Evolutionary conservation across 2,888 invertebrate genomes (phyloP).

Genomic region (Trachelus tabidus): DNA sequence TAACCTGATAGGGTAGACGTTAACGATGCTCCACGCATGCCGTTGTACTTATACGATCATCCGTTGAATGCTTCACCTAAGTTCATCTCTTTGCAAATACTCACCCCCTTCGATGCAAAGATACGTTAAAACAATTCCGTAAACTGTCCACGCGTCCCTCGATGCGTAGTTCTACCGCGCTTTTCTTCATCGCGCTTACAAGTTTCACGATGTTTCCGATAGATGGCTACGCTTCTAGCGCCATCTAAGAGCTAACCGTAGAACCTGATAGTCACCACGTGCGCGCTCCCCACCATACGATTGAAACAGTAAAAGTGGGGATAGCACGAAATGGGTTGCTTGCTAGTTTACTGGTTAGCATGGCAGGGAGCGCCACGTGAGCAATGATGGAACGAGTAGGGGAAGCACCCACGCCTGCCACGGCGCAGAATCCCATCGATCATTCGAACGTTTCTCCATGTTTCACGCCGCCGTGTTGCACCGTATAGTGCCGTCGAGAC

Average conservation of each 20-base stretch:
- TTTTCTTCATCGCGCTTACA: constrained; percentile 14
- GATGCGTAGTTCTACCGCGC: neutral
- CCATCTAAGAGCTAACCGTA: constrained; percentile 43
- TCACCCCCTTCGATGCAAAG: neutral
- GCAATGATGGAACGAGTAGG: neutral
- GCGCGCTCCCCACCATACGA: constrained; percentile 39
- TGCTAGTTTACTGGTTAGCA: neutral
- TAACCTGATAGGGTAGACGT: neutral
- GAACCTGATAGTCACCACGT: constrained; percentile 49
- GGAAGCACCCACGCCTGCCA: constrained; percentile 61
- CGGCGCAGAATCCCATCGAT: constrained; percentile 66
- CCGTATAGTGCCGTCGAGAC: constrained; percentile 39
- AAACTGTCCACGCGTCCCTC: neutral
- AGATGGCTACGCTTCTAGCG: constrained; percentile 45
- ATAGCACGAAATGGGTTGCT: constrained; percentile 12
- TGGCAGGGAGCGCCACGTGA: constrained; percentile 28
- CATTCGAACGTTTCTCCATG: constrained; percentile 62
- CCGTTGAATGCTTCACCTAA: neutral
- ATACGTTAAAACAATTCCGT: neutral
- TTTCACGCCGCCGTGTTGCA: constrained; percentile 59
- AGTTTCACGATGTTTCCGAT: constrained; percentile 38
- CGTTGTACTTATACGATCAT: neutral
- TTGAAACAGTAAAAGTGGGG: constrained; percentile 16
- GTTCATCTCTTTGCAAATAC: neutral
- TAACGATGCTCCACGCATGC: neutral